Conservation (phyloP, 2,888 invertebrate species). For the Acrobasis consociella region DNA sequence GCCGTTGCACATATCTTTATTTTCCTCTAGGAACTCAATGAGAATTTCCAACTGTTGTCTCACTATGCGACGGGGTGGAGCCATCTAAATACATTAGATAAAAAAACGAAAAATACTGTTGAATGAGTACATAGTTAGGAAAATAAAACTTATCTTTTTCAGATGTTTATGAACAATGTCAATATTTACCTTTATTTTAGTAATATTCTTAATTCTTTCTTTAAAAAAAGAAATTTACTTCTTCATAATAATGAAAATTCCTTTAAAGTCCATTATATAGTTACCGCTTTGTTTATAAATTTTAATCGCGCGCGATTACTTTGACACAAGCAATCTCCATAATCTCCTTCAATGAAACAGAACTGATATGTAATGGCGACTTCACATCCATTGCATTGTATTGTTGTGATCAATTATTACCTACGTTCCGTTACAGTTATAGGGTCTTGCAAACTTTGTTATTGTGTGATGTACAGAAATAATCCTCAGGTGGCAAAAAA, state of each 20-base stretch:
- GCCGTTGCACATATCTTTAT: constrained; percentile 64
- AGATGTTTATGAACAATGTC: background rate
- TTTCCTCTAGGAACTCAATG: constrained; percentile 64
- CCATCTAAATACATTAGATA: constrained; percentile 52
- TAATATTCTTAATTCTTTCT: background rate
- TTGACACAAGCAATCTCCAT: constrained; percentile 64
- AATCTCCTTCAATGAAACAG: constrained; percentile 33
- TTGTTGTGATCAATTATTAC: background rate
- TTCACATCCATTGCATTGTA: background rate
- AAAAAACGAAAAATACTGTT: constrained; percentile 10
- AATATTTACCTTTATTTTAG: constrained; percentile 14
- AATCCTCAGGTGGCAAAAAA: too few species aligned
- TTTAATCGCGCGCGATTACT: constrained; percentile 53
- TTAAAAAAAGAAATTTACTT: background rate
- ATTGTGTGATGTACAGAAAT: background rate
- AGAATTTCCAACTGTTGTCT: constrained; percentile 64
- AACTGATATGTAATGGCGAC: constrained; percentile 64
- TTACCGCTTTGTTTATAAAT: constrained; percentile 22
- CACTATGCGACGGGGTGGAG: constrained; percentile 67
- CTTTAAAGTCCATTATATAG: constrained; percentile 12
- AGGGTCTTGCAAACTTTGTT: background rate
- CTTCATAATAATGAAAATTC: background rate
- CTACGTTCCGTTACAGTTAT: background rate
- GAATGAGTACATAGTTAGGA: background rate
- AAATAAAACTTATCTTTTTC: too few species aligned